phyloP scores from a whole-genome alignment of 2,113 vertebrate genomes.

The Etheostoma spectabile region DNA sequence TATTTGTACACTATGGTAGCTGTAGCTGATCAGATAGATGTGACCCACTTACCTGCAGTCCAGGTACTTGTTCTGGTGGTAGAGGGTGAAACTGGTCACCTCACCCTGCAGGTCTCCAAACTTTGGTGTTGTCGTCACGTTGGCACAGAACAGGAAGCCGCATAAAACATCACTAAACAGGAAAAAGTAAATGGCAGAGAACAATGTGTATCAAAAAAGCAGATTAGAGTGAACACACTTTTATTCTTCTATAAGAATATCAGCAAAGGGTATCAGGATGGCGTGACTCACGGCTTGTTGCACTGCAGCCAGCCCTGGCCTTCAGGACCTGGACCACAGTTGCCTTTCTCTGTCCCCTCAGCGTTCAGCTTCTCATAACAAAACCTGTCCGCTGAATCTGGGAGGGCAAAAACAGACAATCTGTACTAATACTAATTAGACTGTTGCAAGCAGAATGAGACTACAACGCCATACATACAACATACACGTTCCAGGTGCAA shows the following conservation, averaged over 20 bases:
- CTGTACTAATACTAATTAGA: neutral
- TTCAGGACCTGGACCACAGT: constrained; percentile 89
- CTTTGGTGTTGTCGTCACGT: constrained; percentile 89
- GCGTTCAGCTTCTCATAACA: constrained; percentile 97
- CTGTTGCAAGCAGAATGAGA: neutral
- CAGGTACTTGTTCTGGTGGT: constrained; percentile 94
- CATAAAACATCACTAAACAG: constrained; percentile 92
- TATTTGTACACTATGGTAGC: neutral
- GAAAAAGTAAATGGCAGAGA: neutral
- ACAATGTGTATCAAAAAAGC: neutral
- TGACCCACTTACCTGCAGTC: constrained; percentile 89
- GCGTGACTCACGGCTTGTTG: constrained; percentile 91
- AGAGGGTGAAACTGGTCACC: constrained; percentile 93
- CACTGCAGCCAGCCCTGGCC: constrained; percentile 93
- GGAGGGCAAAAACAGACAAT: constrained; percentile 17
- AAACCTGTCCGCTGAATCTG: constrained; percentile 92
- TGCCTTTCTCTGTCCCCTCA: constrained; percentile 95
- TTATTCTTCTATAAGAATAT: neutral
- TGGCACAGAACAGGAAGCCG: constrained; percentile 93
- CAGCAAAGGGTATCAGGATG: neutral
- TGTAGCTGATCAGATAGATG: neutral
- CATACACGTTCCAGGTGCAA: neutral
- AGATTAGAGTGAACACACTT: neutral
- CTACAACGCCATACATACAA: neutral
- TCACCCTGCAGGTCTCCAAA: constrained; percentile 92